Conservation (phyloP, 2,113 vertebrate genomes). For the Rafetus swinhoei region DNA sequence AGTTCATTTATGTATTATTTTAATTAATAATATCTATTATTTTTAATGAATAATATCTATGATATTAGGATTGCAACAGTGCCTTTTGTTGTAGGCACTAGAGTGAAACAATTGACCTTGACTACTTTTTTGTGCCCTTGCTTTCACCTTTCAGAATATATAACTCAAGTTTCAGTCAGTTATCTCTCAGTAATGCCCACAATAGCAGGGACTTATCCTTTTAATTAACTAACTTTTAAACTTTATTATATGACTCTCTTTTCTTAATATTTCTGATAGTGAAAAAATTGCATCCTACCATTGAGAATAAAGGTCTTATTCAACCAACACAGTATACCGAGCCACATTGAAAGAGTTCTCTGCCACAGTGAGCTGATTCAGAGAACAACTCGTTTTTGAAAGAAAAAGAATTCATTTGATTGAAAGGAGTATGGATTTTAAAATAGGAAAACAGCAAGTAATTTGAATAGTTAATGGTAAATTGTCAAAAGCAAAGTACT, state of each 20-base stretch:
- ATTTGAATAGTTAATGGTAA: constrained; percentile 41
- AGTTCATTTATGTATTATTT: background rate
- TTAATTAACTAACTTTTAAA: background rate
- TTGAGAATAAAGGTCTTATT: background rate
- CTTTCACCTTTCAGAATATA: accelerated
- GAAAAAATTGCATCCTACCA: background rate
- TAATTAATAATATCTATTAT: background rate
- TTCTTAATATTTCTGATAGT: background rate
- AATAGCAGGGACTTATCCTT: background rate
- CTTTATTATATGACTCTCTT: background rate
- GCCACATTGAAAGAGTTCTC: background rate
- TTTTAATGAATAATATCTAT: background rate
- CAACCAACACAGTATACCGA: background rate
- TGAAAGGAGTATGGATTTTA: background rate
- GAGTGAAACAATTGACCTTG: background rate
- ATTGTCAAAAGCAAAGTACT: constrained; percentile 31
- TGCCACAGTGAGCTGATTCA: background rate
- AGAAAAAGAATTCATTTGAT: background rate
- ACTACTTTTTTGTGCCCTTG: accelerated
- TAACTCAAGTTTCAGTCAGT: background rate
- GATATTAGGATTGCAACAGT: background rate
- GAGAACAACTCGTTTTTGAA: background rate
- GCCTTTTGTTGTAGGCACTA: accelerated
- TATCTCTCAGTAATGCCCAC: background rate
- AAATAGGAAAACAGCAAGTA: background rate